These are phyloP conservation scores for Odontamblyopus lacepedii DNA, from an alignment of 2,797 vertebrate species.

Conservation along the genomic window DNA sequence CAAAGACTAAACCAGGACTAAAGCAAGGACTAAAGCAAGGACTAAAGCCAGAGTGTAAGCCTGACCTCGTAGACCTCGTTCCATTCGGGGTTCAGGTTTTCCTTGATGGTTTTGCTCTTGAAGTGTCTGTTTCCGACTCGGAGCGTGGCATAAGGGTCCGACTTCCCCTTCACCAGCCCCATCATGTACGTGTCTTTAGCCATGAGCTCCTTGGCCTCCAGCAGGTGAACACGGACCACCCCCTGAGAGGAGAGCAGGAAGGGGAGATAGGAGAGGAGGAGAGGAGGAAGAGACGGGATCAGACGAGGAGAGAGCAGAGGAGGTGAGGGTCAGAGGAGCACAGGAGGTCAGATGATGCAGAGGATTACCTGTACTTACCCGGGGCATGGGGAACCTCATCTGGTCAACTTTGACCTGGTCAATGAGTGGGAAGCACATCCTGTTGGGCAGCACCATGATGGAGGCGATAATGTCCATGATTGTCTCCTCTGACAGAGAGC, in stretches of 20 bases:
- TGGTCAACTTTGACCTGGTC: constrained; percentile 88
- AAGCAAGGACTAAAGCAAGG: not conserved
- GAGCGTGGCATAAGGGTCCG: constrained; percentile 89
- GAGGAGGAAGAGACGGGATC: not conserved
- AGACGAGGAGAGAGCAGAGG: not conserved
- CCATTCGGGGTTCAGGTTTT: constrained; percentile 88
- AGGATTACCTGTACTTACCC: constrained; percentile 73
- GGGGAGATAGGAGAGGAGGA: constrained; percentile 16
- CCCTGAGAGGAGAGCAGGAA: constrained; percentile 74
- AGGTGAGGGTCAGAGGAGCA: not conserved
- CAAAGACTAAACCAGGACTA: not conserved
- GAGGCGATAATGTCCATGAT: constrained; percentile 90
- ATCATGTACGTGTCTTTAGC: constrained; percentile 88
- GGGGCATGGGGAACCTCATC: constrained; percentile 90
- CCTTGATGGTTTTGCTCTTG: constrained; percentile 86
- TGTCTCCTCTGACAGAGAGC: constrained; percentile 85
- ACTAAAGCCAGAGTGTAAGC: not conserved
- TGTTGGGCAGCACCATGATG: constrained; percentile 91
- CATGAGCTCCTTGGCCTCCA: constrained; percentile 86
- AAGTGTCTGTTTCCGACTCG: constrained; percentile 80
- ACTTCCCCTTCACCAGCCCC: constrained; percentile 90
- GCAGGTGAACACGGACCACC: constrained; percentile 86
- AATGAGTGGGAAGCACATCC: constrained; percentile 89
- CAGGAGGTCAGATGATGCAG: constrained; percentile 84
- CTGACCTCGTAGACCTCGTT: constrained; percentile 92